phyloP scores from a whole-genome alignment of 2,113 vertebrate genomes.

The Scomber colias region DNA sequence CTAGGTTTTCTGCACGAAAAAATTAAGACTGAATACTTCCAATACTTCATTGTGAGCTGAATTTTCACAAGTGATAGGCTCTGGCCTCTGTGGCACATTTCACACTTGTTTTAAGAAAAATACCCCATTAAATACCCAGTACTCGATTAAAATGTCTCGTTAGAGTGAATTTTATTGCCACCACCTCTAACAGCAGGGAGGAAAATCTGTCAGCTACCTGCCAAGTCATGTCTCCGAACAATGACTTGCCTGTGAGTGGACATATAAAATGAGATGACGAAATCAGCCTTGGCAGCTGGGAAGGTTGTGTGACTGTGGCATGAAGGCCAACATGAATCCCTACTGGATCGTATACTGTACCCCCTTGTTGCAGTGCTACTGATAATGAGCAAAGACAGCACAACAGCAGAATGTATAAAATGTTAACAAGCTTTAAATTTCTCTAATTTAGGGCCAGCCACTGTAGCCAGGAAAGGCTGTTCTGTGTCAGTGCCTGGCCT shows the following conservation, averaged over 20 bases:
- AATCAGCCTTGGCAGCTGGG: constrained; percentile 8
- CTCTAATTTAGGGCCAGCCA: neutral
- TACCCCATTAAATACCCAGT: neutral
- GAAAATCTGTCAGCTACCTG: constrained; percentile 45
- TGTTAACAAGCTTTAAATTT: neutral
- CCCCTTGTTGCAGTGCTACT: neutral
- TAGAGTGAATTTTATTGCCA: constrained; percentile 45
- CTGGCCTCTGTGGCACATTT: neutral
- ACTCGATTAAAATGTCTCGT: constrained; percentile 19
- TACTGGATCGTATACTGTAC: neutral
- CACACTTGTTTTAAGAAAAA: neutral
- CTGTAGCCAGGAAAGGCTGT: constrained; percentile 41
- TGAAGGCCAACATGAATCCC: constrained; percentile 30
- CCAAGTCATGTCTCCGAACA: constrained; percentile 56
- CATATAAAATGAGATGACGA: constrained; percentile 38
- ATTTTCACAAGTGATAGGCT: neutral
- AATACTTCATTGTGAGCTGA: neutral
- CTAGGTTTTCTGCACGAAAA: too few relatives aligned
- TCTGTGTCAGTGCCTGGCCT: constrained; percentile 28
- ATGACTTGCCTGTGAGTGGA: constrained; percentile 52
- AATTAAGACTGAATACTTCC: neutral
- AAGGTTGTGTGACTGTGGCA: neutral
- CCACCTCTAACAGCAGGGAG: constrained; percentile 5
- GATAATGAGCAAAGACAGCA: neutral
- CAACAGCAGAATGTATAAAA: neutral